A percentile compares a stretch with the other conserved stretches of the same genome.
These are phyloP conservation scores for Micronisus gabar DNA, from an alignment of 2,113 vertebrate genomes.

Conservation along the genomic window DNA sequence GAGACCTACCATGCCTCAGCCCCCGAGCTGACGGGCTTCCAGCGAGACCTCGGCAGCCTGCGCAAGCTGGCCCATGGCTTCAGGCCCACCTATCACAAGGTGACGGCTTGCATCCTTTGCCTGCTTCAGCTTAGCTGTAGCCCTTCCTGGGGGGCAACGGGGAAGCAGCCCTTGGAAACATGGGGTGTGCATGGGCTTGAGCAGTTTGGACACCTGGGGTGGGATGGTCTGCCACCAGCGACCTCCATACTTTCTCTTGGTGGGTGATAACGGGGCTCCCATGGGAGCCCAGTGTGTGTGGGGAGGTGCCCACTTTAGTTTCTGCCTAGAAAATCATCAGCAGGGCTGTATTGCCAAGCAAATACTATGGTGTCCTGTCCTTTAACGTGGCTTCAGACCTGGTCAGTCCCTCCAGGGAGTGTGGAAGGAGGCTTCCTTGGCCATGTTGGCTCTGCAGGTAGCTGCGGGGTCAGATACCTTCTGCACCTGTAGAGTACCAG, in stretches of 20 bases:
- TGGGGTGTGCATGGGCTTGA: not conserved
- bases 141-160: rapidly evolving
- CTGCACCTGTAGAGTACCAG: not conserved
- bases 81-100: slow-evolving; percentile 93
- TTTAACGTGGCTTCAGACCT: not conserved
- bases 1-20: slow-evolving; percentile 86
- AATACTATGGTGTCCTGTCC: not conserved
- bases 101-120: not conserved
- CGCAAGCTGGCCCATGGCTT: slow-evolving; percentile 89
- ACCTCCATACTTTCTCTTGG: not conserved
- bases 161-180: not conserved
- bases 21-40: slow-evolving; percentile 90
- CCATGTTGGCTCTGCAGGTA: not conserved
- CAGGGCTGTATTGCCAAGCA: not conserved
- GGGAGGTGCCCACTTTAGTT: not conserved
- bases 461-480: not conserved
- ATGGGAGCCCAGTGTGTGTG: rapidly evolving
- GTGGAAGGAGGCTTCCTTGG: not conserved
- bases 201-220: not conserved
- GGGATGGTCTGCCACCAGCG: not conserved
- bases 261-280: not conserved
- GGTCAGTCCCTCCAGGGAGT: not conserved
- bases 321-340: not conserved
- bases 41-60: slow-evolving; percentile 91
- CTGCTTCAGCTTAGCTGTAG: not conserved